These are phyloP conservation scores for Drosophila incognita DNA, from an alignment of 2,888 invertebrate species.

Conservation along the genomic window DNA sequence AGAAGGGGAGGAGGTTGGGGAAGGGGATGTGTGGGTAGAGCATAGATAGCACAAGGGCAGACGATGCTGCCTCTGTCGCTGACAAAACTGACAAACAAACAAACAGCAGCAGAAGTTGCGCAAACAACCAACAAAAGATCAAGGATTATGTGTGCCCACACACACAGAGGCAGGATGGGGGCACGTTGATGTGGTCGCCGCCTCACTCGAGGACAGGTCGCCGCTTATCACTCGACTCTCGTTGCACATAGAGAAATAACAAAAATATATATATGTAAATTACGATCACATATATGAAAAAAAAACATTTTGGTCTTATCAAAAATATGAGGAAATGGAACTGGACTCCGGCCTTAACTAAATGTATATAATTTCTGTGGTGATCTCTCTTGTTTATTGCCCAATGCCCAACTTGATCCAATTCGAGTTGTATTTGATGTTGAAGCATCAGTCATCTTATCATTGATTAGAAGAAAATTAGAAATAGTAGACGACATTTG, in stretches of 20 bases:
- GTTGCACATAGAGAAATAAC: not conserved
- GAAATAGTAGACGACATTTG: not conserved
- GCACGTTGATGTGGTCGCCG: slow-evolving; percentile 55
- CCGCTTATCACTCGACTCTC: slow-evolving; percentile 21
- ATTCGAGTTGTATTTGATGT: not conserved
- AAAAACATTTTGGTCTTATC: not conserved
- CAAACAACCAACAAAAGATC: slow-evolving; percentile 83
- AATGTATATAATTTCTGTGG: not conserved
- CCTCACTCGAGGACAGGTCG: slow-evolving; percentile 24
- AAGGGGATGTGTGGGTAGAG: not conserved
- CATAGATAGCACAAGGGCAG: slow-evolving; percentile 3
- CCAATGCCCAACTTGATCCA: not conserved
- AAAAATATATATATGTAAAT: not conserved
- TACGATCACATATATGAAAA: not conserved
- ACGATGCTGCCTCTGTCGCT: slow-evolving; percentile 32
- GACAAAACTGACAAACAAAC: slow-evolving; percentile 53
- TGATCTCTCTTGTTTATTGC: not conserved
- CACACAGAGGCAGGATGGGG: not conserved
- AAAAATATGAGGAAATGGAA: not conserved
- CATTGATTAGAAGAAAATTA: not conserved
- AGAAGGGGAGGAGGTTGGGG: not conserved
- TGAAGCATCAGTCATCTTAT: not conserved
- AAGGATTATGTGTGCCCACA: slow-evolving; percentile 71
- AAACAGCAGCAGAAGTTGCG: slow-evolving; percentile 67
- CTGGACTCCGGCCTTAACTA: not conserved